Conservation (phyloP, 2,888 invertebrate genomes). For the Melanostoma scalare region DNA sequence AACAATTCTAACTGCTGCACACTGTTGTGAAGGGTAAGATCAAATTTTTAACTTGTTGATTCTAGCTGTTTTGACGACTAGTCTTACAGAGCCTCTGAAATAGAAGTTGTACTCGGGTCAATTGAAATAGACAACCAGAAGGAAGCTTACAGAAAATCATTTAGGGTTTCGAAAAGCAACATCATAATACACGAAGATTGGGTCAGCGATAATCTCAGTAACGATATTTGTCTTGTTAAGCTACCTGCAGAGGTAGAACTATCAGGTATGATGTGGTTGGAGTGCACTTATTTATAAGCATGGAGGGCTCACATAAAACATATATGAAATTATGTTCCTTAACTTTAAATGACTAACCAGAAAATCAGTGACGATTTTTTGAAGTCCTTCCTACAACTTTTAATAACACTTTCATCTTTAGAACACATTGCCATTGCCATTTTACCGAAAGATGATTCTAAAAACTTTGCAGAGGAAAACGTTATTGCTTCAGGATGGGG, state of each 20-base stretch:
- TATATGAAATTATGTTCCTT: no score
- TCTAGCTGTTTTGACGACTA: no score
- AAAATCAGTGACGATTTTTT: background rate
- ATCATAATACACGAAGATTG: conserved; percentile 80
- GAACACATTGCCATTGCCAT: conserved; percentile 80
- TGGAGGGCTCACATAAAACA: background rate
- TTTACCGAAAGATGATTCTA: conserved; percentile 79
- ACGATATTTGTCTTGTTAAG: conserved; percentile 79
- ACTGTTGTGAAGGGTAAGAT: conserved; percentile 79
- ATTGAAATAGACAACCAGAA: conserved; percentile 74
- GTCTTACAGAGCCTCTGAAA: conserved; percentile 47
- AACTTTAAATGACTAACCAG: no score
- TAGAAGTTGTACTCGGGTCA: conserved; percentile 29
- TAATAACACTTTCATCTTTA: conserved; percentile 71
- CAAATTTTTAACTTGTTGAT: rapidly evolving
- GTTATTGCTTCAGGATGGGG: conserved; percentile 83
- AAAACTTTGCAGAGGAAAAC: conserved; percentile 78
- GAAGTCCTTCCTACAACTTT: background rate
- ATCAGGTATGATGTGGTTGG: conserved; percentile 77
- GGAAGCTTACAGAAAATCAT: conserved; percentile 75
- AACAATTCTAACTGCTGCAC: conserved; percentile 79
- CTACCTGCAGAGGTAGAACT: conserved; percentile 78
- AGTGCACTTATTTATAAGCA: conserved; percentile 28
- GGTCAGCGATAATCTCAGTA: conserved; percentile 78
- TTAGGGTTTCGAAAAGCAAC: conserved; percentile 57